Conservation (phyloP, 2,888 invertebrate genomes). For the Xestia c-nigrum region DNA sequence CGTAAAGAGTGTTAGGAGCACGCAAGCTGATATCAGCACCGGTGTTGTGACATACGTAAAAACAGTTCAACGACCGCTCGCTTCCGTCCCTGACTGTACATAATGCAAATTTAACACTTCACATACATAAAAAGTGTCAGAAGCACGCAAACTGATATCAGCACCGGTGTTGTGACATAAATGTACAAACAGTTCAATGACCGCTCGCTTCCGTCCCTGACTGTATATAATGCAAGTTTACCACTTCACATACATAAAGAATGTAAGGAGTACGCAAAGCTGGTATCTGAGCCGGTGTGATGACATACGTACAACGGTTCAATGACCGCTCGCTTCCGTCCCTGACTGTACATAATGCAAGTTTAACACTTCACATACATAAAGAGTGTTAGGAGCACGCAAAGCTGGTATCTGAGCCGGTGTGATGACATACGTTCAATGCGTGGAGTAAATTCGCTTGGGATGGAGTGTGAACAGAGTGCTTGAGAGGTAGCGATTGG, state of each 20-base stretch:
- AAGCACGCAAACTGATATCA: background rate
- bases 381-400: conserved; percentile 56
- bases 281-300: background rate
- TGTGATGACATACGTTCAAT: conserved; percentile 74
- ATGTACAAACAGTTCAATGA: background rate
- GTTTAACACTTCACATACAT: conserved; percentile 44
- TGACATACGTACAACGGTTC: background rate
- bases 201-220: background rate
- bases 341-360: conserved; percentile 36
- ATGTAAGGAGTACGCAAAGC: background rate
- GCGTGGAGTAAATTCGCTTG: conserved; percentile 75
- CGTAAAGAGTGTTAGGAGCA: background rate
- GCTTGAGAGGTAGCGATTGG: conserved; percentile 25
- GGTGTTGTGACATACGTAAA: background rate
- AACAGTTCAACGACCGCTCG: background rate
- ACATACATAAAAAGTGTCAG: background rate
- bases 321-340: background rate
- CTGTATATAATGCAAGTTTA: conserved; percentile 45
- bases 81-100: background rate
- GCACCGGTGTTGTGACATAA: background rate
- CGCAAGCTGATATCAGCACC: background rate
- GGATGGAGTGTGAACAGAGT: conserved; percentile 8
- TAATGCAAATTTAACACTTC: conserved; percentile 47
- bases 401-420: conserved; percentile 61
- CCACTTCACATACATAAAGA: conserved; percentile 12